Evolutionary conservation across 2,113 vertebrate genomes (phyloP).

Genomic region (Muntiacus muntjak): DNA sequence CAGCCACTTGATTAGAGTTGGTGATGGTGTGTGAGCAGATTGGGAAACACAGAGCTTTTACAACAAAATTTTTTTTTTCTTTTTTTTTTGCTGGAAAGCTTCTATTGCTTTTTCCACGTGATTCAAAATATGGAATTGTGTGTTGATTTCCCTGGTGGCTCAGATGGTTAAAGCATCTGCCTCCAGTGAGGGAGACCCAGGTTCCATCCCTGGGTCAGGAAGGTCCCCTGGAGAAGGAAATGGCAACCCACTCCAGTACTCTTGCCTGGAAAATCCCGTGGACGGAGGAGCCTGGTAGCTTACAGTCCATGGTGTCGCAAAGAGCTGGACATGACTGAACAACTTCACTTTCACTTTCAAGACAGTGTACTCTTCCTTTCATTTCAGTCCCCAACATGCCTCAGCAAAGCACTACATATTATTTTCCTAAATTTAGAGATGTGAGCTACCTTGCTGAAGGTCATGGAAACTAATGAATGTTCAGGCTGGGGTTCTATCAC

Average conservation of each 20-base stretch:
- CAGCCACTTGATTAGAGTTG: background rate
- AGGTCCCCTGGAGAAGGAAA: too few relatives aligned
- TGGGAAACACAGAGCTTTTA: background rate
- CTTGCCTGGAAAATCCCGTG: too few relatives aligned
- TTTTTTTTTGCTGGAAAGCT: background rate
- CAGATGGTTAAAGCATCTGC: too few relatives aligned
- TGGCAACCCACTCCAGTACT: too few relatives aligned
- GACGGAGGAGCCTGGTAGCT: too few relatives aligned
- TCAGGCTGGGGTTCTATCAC: background rate
- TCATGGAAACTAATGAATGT: background rate
- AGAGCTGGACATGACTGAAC: too few relatives aligned
- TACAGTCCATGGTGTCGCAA: too few relatives aligned
- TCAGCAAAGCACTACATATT: background rate
- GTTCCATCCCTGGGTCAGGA: too few relatives aligned
- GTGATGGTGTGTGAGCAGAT: background rate
- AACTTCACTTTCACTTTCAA: too few relatives aligned
- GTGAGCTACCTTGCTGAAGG: background rate
- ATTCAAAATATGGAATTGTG: background rate
- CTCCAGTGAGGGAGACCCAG: too few relatives aligned
- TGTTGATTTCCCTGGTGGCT: background rate
- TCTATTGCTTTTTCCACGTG: background rate
- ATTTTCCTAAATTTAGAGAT: background rate
- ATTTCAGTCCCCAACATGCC: background rate
- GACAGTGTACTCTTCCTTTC: background rate
- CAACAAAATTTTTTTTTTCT: background rate